Evolutionary conservation across 2,888 invertebrate genomes (phyloP).

Genomic region (Drosophila prolongata): DNA sequence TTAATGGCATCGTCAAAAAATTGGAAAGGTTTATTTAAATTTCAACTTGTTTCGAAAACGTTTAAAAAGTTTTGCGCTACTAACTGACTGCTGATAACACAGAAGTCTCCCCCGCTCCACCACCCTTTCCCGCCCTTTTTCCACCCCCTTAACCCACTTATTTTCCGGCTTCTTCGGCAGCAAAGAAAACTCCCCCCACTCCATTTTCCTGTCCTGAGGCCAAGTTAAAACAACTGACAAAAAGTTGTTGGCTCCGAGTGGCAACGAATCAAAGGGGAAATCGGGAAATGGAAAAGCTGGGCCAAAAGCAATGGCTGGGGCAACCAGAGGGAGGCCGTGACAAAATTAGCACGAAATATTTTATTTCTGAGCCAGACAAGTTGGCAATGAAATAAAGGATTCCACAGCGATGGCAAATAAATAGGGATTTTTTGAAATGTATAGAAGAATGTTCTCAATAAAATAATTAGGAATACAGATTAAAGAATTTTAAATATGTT

Average conservation of each 20-base stretch:
- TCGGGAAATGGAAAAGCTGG: conserved; percentile 51
- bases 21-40: conserved; percentile 77
- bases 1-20: conserved; percentile 66
- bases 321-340: conserved; percentile 34
- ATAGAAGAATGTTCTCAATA: neutral
- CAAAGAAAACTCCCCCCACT: conserved; percentile 14
- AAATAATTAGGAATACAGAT: too few relatives aligned
- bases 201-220: conserved; percentile 33
- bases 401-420: neutral
- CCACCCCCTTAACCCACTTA: neutral
- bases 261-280: conserved; percentile 58
- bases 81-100: conserved; percentile 78
- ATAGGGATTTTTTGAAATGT: neutral
- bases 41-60: conserved; percentile 78
- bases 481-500: too few relatives aligned
- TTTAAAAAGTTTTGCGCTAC: conserved; percentile 76
- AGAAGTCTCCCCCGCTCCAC: conserved; percentile 50
- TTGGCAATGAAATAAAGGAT: neutral
- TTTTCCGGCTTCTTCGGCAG: conserved; percentile 15
- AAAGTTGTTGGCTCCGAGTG: conserved; percentile 42
- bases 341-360: conserved; percentile 72
- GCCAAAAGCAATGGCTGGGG: neutral
- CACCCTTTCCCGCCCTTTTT: neutral
- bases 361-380: conserved; percentile 40
- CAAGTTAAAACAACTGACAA: conserved; percentile 52